These are phyloP conservation scores for Phyto melanocephala DNA, from an alignment of 2,888 invertebrate genomes.

Conservation along the genomic window DNA sequence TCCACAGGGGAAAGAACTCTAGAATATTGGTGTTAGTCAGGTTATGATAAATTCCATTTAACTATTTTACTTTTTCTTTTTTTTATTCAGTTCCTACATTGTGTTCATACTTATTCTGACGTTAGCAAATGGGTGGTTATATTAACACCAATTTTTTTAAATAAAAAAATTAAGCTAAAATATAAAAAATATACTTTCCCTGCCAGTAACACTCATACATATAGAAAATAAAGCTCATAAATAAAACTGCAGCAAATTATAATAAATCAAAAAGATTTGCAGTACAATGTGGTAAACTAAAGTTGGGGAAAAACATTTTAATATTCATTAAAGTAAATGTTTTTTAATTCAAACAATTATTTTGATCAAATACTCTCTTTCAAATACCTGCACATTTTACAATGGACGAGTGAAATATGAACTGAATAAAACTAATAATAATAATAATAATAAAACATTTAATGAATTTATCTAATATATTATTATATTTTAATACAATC, in stretches of 20 bases:
- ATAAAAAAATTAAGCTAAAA: not conserved
- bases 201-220: not conserved
- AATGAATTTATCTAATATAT: too few species aligned
- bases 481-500: not conserved
- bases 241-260: conserved; percentile 11
- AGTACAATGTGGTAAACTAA: not conserved
- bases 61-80: not conserved
- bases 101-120: not conserved
- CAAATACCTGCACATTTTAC: too few species aligned
- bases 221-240: not conserved
- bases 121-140: not conserved
- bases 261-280: not conserved
- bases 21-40: conserved; percentile 19
- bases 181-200: not conserved
- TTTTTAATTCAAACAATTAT: too few species aligned
- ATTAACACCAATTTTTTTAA: conserved; percentile 1
- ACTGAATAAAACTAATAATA: too few species aligned
- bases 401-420: too few species aligned
- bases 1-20: not conserved
- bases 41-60: conserved; percentile 21
- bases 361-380: too few species aligned
- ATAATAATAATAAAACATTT: too few species aligned
- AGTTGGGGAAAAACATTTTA: not conserved
- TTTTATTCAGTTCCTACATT: not conserved
- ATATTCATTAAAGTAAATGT: not conserved